Evolutionary conservation across 2,113 vertebrate species (phyloP), one percentile per base, ranked within the genome.

Genomic region (Tragulus kanchil): DNA sequence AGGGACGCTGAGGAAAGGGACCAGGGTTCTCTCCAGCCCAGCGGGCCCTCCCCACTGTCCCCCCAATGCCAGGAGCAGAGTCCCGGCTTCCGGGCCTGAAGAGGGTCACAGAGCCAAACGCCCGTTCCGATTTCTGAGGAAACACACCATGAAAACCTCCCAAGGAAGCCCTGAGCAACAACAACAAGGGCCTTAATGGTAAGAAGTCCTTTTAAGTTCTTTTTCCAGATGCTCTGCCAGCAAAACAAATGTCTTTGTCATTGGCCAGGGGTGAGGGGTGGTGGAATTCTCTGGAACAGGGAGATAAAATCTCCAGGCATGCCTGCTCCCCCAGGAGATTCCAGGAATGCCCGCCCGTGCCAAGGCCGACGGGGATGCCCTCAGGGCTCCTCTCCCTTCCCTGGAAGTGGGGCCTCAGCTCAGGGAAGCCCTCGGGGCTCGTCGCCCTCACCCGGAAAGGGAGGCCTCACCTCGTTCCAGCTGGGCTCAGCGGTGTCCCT

Each of bases 401-500:
- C 61, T 11, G 26, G 59, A 23, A 61, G 59, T 61, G 19, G 8
- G 59, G 59, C 21, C 59, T 61, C 59, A 36, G 36, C 36, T 36
- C 36, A 36, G 91, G 85, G 75, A 89, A 95, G 90, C 88, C 59
- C 36, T 62, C 0, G 25, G 85, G 13, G 45, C 3, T 1, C 23
- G 42, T 75, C 13, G 1, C 3, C 7, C 9, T 3, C 28, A 8
- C 26, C 28, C 2, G 21, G 84, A 48, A 48, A 91, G 56, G 6
- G 0, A 31, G 7, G 48, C 77, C 99, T 98, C 79, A 99, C 99
- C 99, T 99, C 99, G 0, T 99, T 99, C 99, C 99, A 99, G 98
- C 99, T 99, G 77, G 99, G 99, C 97, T 99, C 99, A 0, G 99
- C 98, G 0, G 99, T 99, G 98, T 99, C 99, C 97, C 99, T 98